These are phyloP conservation scores for Osedax frankpressi DNA, from an alignment of 2,888 invertebrate species.

Conservation along the genomic window DNA sequence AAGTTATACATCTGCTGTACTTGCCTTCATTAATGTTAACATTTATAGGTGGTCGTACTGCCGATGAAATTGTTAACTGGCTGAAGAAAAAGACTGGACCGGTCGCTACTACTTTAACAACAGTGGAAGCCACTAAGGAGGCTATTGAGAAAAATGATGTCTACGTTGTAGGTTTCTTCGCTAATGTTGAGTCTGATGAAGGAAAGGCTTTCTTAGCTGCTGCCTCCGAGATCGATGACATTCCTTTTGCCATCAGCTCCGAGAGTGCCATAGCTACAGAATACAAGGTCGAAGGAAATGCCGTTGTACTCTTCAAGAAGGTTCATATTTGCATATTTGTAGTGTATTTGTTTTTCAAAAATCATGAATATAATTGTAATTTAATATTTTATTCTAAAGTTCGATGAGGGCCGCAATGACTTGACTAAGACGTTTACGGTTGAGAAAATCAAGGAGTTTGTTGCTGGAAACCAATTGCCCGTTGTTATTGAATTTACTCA, in stretches of 20 bases:
- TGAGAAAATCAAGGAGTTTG: slow-evolving; percentile 66
- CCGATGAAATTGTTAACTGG: slow-evolving; percentile 85
- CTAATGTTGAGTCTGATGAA: slow-evolving; percentile 60
- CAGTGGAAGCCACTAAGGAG: slow-evolving; percentile 63
- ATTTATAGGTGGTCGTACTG: slow-evolving; percentile 67
- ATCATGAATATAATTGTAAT: background rate
- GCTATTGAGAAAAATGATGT: slow-evolving; percentile 70
- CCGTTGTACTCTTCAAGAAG: slow-evolving; percentile 79
- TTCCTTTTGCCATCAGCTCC: slow-evolving; percentile 72
- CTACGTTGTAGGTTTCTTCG: slow-evolving; percentile 56
- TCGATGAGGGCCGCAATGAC: slow-evolving; percentile 45
- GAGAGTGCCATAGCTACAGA: slow-evolving; percentile 66
- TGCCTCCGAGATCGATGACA: slow-evolving; percentile 70
- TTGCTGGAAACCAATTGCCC: slow-evolving; percentile 70
- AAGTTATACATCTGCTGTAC: too few species aligned
- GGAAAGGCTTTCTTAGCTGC: slow-evolving; percentile 72
- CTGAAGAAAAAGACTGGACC: slow-evolving; percentile 92
- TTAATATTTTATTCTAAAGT: slow-evolving; percentile 29
- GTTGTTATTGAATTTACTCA: slow-evolving; percentile 89
- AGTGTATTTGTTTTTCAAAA: background rate
- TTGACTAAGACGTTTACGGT: slow-evolving; percentile 50
- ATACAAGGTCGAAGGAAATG: slow-evolving; percentile 64
- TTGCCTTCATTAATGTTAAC: too few species aligned
- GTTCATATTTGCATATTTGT: slow-evolving; percentile 50
- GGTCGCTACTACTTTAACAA: slow-evolving; percentile 65